Percentiles rank a stretch among this genome's conserved stretches.
phyloP scores from a whole-genome alignment of 2,797 vertebrate genomes.

The Lemur catta region DNA sequence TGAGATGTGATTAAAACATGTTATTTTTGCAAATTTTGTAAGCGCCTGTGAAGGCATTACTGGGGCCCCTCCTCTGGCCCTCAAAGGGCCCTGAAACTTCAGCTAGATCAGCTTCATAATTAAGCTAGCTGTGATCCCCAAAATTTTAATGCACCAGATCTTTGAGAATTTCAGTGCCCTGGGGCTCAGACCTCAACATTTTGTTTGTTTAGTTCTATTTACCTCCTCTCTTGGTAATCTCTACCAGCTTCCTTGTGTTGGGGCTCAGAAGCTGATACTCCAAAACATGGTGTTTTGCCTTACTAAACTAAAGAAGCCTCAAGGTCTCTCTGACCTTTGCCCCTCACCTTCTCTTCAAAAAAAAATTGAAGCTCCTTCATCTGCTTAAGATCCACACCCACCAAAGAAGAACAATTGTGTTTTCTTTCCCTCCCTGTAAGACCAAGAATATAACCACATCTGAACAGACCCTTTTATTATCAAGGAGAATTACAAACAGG shows the following conservation, averaged over 20 bases:
- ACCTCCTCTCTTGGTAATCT: neutral
- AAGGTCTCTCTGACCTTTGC: too few relatives aligned
- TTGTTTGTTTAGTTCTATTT: neutral
- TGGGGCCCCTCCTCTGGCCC: neutral
- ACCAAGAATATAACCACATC: too few relatives aligned
- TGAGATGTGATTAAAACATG: neutral
- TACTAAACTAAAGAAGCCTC: too few relatives aligned
- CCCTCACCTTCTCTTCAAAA: too few relatives aligned
- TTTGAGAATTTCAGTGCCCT: neutral
- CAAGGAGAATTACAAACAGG: too few relatives aligned
- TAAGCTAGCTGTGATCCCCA: neutral
- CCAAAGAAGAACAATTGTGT: too few relatives aligned
- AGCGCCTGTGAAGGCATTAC: neutral
- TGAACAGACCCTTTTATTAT: too few relatives aligned
- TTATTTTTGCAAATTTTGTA: neutral
- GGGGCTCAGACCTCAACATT: neutral
- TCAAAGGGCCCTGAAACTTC: neutral
- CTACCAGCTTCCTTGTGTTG: neutral
- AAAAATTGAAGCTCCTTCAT: too few relatives aligned
- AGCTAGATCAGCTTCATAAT: neutral
- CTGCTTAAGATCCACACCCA: too few relatives aligned
- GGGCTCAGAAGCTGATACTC: too few relatives aligned
- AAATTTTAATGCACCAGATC: neutral
- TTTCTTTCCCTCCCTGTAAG: too few relatives aligned
- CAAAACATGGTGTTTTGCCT: too few relatives aligned